Evolutionary conservation across 2,797 vertebrate genomes (phyloP), one percentile per base, ranked within the genome.

Genomic region (Channa striata): DNA sequence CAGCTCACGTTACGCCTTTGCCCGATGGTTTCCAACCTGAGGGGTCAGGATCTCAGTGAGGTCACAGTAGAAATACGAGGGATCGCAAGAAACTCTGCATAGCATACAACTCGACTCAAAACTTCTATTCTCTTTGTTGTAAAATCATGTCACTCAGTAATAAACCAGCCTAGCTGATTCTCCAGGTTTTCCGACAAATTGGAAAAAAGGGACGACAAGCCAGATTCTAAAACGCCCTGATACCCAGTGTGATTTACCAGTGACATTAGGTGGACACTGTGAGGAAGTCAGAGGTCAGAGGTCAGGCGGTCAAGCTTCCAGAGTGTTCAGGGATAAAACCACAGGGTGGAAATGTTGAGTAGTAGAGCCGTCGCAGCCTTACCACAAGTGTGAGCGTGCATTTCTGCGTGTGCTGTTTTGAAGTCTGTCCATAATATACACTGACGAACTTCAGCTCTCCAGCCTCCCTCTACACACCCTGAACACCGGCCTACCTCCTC

Each of bases 401-500:
- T 59, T 40, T 37, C 19, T 62, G 51, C 1, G 30, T 33, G 61
- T 62, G 60, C 52, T n/a, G 3, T 20, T 72, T 80, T 61, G 14
- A 84, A 74, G 68, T 68, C 72, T 78, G 68, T 69, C 40, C 36
- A 57, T 61, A 71, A 47, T 66, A 40, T 59, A 53, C n/a, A 5
- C 64, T 25, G 70, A 71, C 64, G 51, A 40, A 76, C 60, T 46
- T 51, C 59, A 40, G 34, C 69, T 74, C 48, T 74, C 48, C 60
- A 57, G 68, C 76, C 71, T 69, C 62, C 40, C 37, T 74, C 30
- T 77, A 63, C 71, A 87, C 42, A 82, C 79, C 77, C 84, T 81
- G 49, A 59, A 63, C 78, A 72, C 67, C 76, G 46, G 83, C 93
- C 96, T 95, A 96, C 96, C 96, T 96, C 94, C 95, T 95, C 90